These are phyloP conservation scores for Aphelocoma californica DNA, from an alignment of 2,797 vertebrate species.

Conservation along the genomic window DNA sequence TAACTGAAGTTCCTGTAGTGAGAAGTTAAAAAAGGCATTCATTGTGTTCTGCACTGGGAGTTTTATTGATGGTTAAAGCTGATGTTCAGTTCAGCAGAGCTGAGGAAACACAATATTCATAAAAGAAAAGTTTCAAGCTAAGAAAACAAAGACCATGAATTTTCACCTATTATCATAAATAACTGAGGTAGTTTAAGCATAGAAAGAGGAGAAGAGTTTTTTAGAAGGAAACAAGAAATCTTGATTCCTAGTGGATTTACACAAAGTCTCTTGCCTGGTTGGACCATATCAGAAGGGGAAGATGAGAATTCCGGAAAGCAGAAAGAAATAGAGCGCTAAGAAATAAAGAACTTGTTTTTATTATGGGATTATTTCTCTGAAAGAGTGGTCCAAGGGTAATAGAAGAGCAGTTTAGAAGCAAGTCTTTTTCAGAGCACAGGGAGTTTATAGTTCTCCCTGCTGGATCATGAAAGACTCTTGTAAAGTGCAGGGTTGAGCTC, in stretches of 20 bases:
- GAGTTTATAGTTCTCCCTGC: neutral
- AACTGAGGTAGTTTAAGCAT: neutral
- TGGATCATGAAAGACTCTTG: neutral
- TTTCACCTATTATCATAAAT: neutral
- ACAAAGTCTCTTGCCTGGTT: neutral
- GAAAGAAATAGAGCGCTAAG: neutral
- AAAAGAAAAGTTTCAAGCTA: conserved; percentile 5
- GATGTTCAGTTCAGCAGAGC: neutral
- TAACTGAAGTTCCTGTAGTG: neutral
- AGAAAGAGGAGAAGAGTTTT: neutral
- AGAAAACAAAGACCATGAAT: neutral
- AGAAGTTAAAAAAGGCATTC: neutral
- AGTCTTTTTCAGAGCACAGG: neutral
- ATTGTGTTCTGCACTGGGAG: neutral
- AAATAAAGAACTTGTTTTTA: neutral
- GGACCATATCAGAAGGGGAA: fast-evolving
- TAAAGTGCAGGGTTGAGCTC: neutral
- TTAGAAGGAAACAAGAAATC: neutral
- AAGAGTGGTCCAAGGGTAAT: neutral
- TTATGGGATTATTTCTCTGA: neutral
- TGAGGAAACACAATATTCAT: neutral
- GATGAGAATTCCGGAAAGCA: neutral
- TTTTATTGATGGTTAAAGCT: neutral
- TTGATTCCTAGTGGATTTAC: neutral
- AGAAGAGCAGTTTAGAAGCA: neutral